phyloP scores from a whole-genome alignment of 2,797 vertebrate genomes.

The Adelosebastes latens region DNA sequence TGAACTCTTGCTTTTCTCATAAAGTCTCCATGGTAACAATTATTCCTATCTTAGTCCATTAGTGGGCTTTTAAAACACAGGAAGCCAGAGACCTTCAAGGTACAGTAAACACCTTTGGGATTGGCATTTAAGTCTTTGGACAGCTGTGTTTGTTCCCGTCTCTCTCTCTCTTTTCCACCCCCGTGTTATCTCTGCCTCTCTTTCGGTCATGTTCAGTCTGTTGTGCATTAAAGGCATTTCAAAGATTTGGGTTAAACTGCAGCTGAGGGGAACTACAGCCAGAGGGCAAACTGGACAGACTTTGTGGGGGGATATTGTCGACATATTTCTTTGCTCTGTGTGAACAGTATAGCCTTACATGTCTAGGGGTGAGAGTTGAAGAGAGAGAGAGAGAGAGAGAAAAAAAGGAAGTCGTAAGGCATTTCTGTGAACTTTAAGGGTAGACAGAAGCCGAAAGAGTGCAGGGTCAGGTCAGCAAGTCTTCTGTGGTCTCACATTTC shows the following conservation, averaged over 20 bases:
- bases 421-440: neutral
- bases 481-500: conserved; percentile 18
- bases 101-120: conserved; percentile 41
- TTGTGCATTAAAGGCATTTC: conserved; percentile 29
- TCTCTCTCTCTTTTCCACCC: neutral
- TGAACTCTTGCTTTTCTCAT: conserved; percentile 39
- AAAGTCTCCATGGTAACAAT: conserved; percentile 57
- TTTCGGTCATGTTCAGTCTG: conserved; percentile 23
- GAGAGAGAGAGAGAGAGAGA: neutral
- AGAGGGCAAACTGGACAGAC: conserved; percentile 49
- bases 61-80: conserved; percentile 53
- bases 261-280: conserved; percentile 48
- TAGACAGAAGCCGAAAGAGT: neutral
- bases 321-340: conserved; percentile 18
- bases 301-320: conserved; percentile 30
- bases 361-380: neutral
- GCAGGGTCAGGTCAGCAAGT: neutral
- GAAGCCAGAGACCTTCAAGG: conserved; percentile 39
- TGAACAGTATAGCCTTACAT: neutral
- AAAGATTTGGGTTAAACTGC: conserved; percentile 56
- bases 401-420: neutral
- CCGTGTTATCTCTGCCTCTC: conserved; percentile 10
- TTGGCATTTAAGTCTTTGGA: conserved; percentile 29
- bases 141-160: conserved; percentile 38
- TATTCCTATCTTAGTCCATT: conserved; percentile 43